Base-by-base conservation (phyloP, 2,113 vertebrate species). In the Ctenodactylus gundi region DNA sequence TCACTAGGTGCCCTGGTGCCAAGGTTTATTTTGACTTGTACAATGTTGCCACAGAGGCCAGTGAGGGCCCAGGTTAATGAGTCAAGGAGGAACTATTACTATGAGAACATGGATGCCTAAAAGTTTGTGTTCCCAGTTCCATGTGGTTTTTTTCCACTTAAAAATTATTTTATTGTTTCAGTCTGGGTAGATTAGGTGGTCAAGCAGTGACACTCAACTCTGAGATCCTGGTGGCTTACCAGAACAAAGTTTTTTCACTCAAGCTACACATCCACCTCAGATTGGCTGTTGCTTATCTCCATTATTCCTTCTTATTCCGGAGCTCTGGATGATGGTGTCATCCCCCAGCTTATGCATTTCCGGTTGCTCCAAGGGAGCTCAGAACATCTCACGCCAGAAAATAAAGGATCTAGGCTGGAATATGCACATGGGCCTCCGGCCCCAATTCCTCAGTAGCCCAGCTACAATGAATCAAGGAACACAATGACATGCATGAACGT, bases 71-170 rank as follows among this genome's bases (percentile, higher is more conserved):
- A 72, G 9, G 25, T 88, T 96, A 77, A 80, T 36, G 72, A 18
- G 8, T 90, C 44, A 94, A 49, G 60, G 87, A 95, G 93, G 4
- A 75, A 65, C 29, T 8, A n/a, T 20, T 94, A 76, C 62, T 87
- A 6, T 62, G 93, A 68, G 11, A 84, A 51, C 7, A 77, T 14
- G 20, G 3, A 25, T 76, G 25, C 58, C 17, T 44, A n/a, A 67
- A 85, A 65, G 11, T 44, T 14, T 83, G 1, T 68, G 44, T 68
- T 9, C 9, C 12, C 23, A 20, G 4, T 18, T 76, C 57, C 41
- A 27, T 57, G 31, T 57, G 3, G 36, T 49, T 13, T 49, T 70
- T 84, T 51, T 80, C 4, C 51, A 27, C 65, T 90, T 81, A 12
- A 92, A 77, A 75, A 57, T 88, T 15, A 25, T 1, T 75, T n/a